Evolutionary conservation across 2,113 vertebrate species (phyloP), one percentile per base, ranked within the genome.

Genomic region (Steatornis caripensis): DNA sequence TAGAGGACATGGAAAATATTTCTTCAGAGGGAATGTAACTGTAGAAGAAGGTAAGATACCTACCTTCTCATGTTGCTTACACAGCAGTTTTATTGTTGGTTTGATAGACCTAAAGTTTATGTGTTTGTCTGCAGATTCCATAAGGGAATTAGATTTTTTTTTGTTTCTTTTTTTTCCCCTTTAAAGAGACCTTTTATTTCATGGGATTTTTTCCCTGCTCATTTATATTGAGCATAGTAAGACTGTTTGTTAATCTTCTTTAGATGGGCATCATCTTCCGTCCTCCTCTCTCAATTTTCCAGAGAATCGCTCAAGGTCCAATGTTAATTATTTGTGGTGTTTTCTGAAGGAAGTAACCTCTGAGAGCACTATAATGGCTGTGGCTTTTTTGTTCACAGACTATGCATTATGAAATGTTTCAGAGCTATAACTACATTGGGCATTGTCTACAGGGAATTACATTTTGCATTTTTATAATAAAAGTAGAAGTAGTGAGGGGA

Each of bases 1-100:
- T 93, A 98, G 99, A 97, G 99, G 99, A 94, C 99, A 99, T 29
- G 99, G 99, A 78, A 99, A 99, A 96, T 99, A 98, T 97, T 99
- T 99, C 98, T 99, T 99, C 98, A 98, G 98, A 96, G 99, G 99
- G 51, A 99, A 99, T 7, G 99, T 99, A 84, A 99, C 99, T 57
- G 98, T 99, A 66, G 99, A 99, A 93, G 99, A 99, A 99, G 99
- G 99, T 99, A 98, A 96, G 97, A 61, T 62, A 66, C 80, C 57
- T 62, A 45, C n/a, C 49, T 72, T 72, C 45, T 23, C 27, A 12
- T 29, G 39, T 17, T 49, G 57, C 55, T 91, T 84, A 30, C 46
- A 78, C 39, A 90, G 51, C 66, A 66, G 26, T 60, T 92, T 76
- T 80, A 37, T 68, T 94, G 53, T 93, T 86, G 46, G 29, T 76